These are phyloP conservation scores for Macrobrachium rosenbergii DNA, from an alignment of 1,140 invertebrate species.

Conservation along the genomic window DNA sequence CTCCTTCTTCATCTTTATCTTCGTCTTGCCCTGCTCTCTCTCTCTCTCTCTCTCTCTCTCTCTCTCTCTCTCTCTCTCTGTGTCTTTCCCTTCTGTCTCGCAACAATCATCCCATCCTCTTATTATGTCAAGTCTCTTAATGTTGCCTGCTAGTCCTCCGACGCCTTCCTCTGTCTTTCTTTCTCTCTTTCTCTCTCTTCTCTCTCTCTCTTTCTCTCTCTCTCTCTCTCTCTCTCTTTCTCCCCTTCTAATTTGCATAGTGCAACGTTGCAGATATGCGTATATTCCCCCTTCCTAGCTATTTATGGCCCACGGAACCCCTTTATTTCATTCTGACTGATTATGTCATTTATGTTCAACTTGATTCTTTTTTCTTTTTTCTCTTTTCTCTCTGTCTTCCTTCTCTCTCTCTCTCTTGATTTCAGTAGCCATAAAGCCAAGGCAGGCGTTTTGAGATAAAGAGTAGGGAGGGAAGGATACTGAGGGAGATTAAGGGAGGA, in stretches of 20 bases:
- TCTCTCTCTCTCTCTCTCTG: neutral
- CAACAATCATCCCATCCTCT: neutral
- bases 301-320: slow-evolving; percentile 49
- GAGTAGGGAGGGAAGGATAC: neutral
- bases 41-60: slow-evolving; percentile 11
- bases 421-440: neutral
- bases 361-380: slow-evolving; percentile 19
- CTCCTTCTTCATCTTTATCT: too few species aligned
- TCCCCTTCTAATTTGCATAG: slow-evolving; percentile 56
- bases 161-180: slow-evolving; percentile 21
- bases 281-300: slow-evolving; percentile 42
- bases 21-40: neutral
- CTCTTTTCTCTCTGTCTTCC: neutral
- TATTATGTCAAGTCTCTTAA: slow-evolving; percentile 20
- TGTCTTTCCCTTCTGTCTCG: neutral
- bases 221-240: slow-evolving; percentile 42
- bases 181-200: slow-evolving; percentile 48
- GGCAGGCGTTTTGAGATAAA: neutral
- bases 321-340: slow-evolving; percentile 62
- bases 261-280: slow-evolving; percentile 60
- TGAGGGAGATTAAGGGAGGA: neutral
- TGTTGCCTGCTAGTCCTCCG: neutral
- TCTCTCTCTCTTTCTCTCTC: slow-evolving; percentile 48
- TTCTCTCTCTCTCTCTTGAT: neutral
- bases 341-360: slow-evolving; percentile 60